Base-by-base conservation (phyloP, 2,888 invertebrate species). In the Eupithecia centaureata region DNA sequence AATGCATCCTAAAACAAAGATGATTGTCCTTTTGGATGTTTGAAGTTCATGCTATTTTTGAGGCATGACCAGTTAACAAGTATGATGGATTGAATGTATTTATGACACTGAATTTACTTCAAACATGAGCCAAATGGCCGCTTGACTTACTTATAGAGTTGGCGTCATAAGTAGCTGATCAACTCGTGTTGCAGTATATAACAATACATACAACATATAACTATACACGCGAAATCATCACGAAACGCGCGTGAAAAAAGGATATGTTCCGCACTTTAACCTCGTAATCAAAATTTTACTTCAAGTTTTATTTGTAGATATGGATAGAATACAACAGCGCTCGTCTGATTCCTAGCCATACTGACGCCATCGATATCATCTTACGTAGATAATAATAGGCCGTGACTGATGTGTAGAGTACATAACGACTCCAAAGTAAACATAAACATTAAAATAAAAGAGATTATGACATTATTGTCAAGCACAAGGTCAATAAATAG, bases 1-100 rank as follows among this genome's bases (percentile, higher is more conserved):
- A 47, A 47, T 22, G 12, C 18, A 22, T 22, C 22, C 22, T 22
- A 47, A n/a, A 47, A 47, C 47, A 52, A 52, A 52, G 13, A 52
- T 52, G 13, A 51, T 56, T 51, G 61, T 51, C 47, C 47, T 61
- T 61, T 61, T 57, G 18, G 5, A 22, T 18, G 32, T 57, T 57
- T 47, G 58, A 62, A 59, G 58, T 38, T 61, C 57, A 67, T 35
- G 18, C 27, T 58, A 67, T 67, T 63, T 61, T 57, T 32, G 5
- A 32, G 51, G 32, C 32, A 62, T 58, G 58, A 18, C 52, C 15
- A 35, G 61, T 51, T 13, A 25, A 42, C 59, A 35, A 63, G 63
- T 52, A 59, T 63, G 67, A 54, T 59, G 63, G 54, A 57, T 57
- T 57, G 57, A 57, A 63, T 63, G 52, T 52, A 67, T 56, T 63